Evolutionary conservation across 1,140 invertebrate species (phyloP), one percentile per base, ranked within the genome.

Genomic region (Paramacrobiotus metropolitanus): DNA sequence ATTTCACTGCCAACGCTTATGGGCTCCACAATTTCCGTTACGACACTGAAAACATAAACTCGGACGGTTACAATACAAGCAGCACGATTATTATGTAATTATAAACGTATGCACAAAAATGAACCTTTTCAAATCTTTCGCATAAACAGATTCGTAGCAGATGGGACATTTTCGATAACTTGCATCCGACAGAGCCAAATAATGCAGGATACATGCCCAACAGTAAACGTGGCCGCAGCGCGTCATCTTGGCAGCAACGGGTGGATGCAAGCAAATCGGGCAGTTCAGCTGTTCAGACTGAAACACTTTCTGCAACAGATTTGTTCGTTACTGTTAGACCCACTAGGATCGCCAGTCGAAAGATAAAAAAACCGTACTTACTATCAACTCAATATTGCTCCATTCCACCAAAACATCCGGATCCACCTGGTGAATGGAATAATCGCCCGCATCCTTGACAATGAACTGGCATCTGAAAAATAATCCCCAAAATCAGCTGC

Each of bases 161-260:
- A 93, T 89, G 0, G 89, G 89, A 73, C 89, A 93, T 68, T 82
- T 78, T 65, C 82, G 73, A 80, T 79, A 78, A 59, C 78, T 69
- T 74, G 85, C 83, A 67, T 92, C 85, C 45, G 82, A 83, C 1
- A 90, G 73, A 21, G 85, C 79, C 62, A 92, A 75, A 73, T 95
- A 95, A 71, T 94, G 91, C 24, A 96, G 77, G 67, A 94, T 81
- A 70, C 92, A 97, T 1, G 87, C 78, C 87, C 87, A 96, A 72
- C 92, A 97, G 70, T 87, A 95, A 62, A 91, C 82, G 72, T 96
- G 92, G 28, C 91, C 91, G 75, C 92, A 97, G 31, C 82, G 79
- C 0, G 89, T 92, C 68, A 95, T 87, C 75, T 92, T 87, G 1
- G 83, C 88, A 65, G 86, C 84, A 61, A 81, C 74, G 29, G 88